These are phyloP conservation scores for Scyliorhinus canicula DNA, from an alignment of 2,797 vertebrate species.

Conservation along the genomic window DNA sequence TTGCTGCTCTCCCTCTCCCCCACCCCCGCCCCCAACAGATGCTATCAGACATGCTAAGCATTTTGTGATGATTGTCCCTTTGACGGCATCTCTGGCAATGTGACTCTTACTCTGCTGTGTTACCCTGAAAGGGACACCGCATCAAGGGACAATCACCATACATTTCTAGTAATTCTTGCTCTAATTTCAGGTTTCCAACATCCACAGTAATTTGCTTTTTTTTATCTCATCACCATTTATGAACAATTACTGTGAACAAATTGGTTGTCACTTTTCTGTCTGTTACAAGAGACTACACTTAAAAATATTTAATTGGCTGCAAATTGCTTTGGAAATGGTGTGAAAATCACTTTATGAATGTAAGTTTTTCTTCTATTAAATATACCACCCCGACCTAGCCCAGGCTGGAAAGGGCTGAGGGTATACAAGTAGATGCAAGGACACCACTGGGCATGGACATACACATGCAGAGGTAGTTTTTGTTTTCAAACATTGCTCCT, in stretches of 20 bases:
- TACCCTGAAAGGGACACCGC: too few relatives aligned
- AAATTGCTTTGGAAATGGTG: neutral
- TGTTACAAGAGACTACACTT: neutral
- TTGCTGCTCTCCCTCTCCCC: neutral
- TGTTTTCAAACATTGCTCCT: neutral
- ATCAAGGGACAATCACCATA: too few relatives aligned
- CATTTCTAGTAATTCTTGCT: too few relatives aligned
- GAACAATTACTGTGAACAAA: neutral
- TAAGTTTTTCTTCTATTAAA: neutral
- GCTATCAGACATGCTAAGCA: neutral
- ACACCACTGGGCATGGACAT: neutral
- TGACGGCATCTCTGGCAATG: too few relatives aligned
- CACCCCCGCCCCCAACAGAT: too few relatives aligned
- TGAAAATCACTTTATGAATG: neutral
- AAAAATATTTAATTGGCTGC: neutral
- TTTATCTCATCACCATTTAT: neutral
- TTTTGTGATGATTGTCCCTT: too few relatives aligned
- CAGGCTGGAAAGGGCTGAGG: neutral
- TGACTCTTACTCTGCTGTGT: too few relatives aligned
- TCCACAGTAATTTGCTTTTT: too few relatives aligned
- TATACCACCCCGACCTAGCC: neutral
- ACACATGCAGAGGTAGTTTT: neutral
- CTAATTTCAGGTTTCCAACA: too few relatives aligned
- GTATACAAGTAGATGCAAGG: neutral
- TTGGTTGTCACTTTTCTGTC: neutral